Evolutionary conservation across 2,113 vertebrate species (phyloP).

Genomic region (Limnothrissa miodon): DNA sequence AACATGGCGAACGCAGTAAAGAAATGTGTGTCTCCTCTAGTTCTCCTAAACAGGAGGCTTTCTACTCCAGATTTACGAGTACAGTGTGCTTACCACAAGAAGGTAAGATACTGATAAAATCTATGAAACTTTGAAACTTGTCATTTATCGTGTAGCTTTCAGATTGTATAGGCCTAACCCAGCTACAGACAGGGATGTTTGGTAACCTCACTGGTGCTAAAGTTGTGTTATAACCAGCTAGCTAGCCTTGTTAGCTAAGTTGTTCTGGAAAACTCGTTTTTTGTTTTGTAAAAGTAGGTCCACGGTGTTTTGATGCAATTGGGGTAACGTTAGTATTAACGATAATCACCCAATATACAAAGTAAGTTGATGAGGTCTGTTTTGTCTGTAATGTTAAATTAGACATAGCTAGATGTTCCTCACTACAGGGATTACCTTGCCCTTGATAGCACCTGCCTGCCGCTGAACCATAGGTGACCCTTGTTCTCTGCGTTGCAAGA

Average conservation of each 20-base stretch:
- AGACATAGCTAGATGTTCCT: background rate
- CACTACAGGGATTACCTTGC: background rate
- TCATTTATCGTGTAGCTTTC: background rate
- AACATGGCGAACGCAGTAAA: slow-evolving; percentile 62
- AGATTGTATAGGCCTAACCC: background rate
- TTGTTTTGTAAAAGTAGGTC: background rate
- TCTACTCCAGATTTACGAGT: slow-evolving; percentile 59
- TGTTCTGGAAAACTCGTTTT: background rate
- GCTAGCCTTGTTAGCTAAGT: background rate
- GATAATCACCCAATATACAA: background rate
- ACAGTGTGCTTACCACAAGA: slow-evolving; percentile 65
- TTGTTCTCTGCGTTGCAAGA: background rate
- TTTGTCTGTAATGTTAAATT: background rate
- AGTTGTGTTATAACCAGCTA: background rate
- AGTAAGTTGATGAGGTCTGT: background rate
- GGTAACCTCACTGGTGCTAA: background rate
- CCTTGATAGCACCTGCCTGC: background rate
- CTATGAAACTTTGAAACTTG: background rate
- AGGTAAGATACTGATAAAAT: slow-evolving; percentile 52
- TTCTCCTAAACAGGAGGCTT: slow-evolving; percentile 56
- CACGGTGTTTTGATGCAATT: background rate
- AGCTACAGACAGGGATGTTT: background rate
- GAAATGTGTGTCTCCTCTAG: slow-evolving; percentile 57
- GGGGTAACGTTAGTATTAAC: background rate
- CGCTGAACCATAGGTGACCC: background rate